Evolutionary conservation across 1,140 invertebrate species (phyloP).

Genomic region (Ruditapes philippinarum): DNA sequence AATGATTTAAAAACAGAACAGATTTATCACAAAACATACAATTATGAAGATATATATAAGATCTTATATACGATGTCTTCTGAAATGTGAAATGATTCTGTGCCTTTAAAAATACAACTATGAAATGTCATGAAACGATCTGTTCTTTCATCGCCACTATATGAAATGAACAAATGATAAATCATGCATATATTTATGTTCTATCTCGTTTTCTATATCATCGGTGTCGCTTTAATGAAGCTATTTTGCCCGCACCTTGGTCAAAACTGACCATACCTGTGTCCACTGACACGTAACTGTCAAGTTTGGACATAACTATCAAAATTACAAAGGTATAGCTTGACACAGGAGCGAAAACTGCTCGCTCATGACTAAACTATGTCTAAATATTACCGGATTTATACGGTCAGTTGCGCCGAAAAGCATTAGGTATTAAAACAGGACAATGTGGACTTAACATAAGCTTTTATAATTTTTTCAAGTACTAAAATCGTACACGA

Average conservation of each 20-base stretch:
- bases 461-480: conserved; percentile 45
- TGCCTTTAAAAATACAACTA: no score
- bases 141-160: no score
- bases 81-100: no score
- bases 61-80: no score
- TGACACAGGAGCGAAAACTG: conserved; percentile 6
- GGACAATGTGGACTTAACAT: conserved; percentile 40
- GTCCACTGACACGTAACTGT: conserved; percentile 53
- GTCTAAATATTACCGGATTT: conserved; percentile 18
- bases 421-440: neutral
- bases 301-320: conserved; percentile 29
- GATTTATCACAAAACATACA: no score
- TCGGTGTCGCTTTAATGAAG: conserved; percentile 23
- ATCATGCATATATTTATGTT: no score
- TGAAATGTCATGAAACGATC: no score
- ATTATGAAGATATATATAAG: no score
- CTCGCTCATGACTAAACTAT: conserved; percentile 27
- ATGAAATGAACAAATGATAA: no score
- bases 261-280: conserved; percentile 24
- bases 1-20: no score
- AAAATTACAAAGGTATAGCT: conserved; percentile 27
- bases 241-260: conserved; percentile 18
- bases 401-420: conserved; percentile 45
- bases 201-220: neutral
- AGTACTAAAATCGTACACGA: conserved; percentile 44